Evolutionary conservation across 2,113 vertebrate species (phyloP).

Genomic region (Genyomyrus donnyi): DNA sequence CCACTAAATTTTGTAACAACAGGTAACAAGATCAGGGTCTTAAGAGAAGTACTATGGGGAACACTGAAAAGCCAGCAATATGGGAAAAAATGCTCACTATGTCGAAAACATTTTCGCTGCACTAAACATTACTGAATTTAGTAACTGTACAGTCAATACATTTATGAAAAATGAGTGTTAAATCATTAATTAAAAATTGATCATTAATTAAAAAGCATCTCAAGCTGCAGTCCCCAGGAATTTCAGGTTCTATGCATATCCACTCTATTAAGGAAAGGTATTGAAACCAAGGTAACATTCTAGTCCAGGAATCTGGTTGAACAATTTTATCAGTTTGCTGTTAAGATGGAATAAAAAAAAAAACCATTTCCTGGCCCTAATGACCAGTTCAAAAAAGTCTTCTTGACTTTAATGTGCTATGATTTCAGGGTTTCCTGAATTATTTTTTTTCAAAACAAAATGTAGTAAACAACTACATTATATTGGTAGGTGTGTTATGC

Average conservation of each 20-base stretch:
- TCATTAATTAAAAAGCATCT: neutral
- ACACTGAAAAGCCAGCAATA: neutral
- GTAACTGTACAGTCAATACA: neutral
- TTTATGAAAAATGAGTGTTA: neutral
- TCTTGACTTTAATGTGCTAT: neutral
- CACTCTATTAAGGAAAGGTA: neutral
- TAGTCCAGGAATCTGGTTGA: neutral
- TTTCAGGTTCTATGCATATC: neutral
- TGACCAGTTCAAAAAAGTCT: neutral
- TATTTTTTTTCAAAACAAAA: neutral
- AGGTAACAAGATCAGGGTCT: neutral
- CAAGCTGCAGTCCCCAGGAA: neutral
- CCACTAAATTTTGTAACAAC: neutral
- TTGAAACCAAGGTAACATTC: neutral
- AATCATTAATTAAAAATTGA: neutral
- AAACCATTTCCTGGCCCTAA: neutral
- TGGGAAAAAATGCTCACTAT: no score
- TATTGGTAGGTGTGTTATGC: neutral
- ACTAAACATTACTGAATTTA: neutral
- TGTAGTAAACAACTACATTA: neutral
- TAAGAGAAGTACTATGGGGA: neutral
- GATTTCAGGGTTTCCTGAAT: neutral
- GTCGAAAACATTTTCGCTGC: neutral
- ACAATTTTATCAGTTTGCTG: neutral
- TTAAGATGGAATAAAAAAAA: neutral